These are phyloP conservation scores for Psix sp. DNA, from an alignment of 1,140 invertebrate species.

Conservation along the genomic window DNA sequence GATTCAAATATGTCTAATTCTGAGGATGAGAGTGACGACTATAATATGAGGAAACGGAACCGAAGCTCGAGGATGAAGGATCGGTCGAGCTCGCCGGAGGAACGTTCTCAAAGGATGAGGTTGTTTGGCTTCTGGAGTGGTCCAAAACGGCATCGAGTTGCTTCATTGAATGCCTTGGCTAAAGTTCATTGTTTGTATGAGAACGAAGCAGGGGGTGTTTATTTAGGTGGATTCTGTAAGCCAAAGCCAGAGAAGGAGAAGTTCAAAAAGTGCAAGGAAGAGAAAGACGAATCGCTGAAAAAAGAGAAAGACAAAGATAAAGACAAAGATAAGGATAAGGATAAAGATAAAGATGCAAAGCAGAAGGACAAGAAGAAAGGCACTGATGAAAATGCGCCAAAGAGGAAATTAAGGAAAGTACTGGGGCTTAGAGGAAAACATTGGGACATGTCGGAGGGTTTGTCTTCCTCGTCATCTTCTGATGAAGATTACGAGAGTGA, in stretches of 20 bases:
- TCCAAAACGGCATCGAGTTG: constrained; percentile 88
- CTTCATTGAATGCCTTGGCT: constrained; percentile 91
- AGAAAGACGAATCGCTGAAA: constrained; percentile 59
- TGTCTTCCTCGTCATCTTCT: constrained; percentile 77
- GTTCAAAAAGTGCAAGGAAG: constrained; percentile 62
- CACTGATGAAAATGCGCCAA: constrained; percentile 64
- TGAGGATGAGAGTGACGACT: constrained; percentile 65
- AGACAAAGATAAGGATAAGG: constrained; percentile 56
- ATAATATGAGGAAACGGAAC: constrained; percentile 25
- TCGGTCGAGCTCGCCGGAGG: constrained; percentile 66
- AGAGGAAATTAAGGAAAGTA: constrained; percentile 83
- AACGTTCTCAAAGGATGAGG: constrained; percentile 75
- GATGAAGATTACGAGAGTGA: constrained; percentile 77
- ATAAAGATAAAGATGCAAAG: constrained; percentile 23
- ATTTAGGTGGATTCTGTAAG: constrained; percentile 79
- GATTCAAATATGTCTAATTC: constrained; percentile 65
- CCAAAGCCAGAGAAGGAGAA: constrained; percentile 73
- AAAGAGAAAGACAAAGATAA: constrained; percentile 62
- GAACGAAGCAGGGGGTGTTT: constrained; percentile 87
- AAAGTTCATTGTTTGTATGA: constrained; percentile 95
- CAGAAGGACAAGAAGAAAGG: constrained; percentile 48
- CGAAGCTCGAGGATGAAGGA: constrained; percentile 58
- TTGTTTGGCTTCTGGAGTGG: constrained; percentile 81
- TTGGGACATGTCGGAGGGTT: constrained; percentile 84
- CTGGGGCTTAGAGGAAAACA: constrained; percentile 88